Percentiles rank a stretch among this genome's conserved stretches.
Evolutionary conservation across 2,888 invertebrate species (phyloP).

Genomic region (Trichopria drosophilae): DNA sequence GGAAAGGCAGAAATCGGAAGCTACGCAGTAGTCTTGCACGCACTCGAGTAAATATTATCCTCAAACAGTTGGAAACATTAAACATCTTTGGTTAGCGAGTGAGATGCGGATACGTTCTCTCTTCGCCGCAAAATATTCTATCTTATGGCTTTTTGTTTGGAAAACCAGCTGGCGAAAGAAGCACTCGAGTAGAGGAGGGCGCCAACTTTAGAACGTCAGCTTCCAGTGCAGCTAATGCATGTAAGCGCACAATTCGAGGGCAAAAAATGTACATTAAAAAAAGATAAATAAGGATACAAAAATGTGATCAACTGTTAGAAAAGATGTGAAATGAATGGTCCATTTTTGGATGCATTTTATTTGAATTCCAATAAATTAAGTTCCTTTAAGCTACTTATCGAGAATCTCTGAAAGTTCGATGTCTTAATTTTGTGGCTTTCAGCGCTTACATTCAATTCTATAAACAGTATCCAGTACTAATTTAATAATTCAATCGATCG

Average conservation of each 20-base stretch:
- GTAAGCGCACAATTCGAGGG: neutral
- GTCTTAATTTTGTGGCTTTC: too few relatives aligned
- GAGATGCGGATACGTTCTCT: neutral
- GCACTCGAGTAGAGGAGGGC: slow-evolving; percentile 1
- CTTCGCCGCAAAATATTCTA: too few relatives aligned
- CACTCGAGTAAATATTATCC: slow-evolving; percentile 49
- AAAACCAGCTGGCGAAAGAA: slow-evolving; percentile 1
- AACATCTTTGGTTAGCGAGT: slow-evolving; percentile 46
- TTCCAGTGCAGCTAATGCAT: slow-evolving; percentile 1
- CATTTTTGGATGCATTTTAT: too few relatives aligned
- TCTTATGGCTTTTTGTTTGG: slow-evolving; percentile 19
- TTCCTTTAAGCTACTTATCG: too few relatives aligned
- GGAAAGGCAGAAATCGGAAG: slow-evolving; percentile 39
- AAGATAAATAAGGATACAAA: neutral
- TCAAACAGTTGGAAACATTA: slow-evolving; percentile 51
- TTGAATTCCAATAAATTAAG: too few relatives aligned
- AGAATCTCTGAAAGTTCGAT: too few relatives aligned
- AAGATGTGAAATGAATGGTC: too few relatives aligned
- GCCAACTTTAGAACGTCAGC: slow-evolving; percentile 14
- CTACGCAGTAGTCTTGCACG: slow-evolving; percentile 36
- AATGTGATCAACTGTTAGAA: too few relatives aligned
- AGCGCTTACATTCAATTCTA: too few relatives aligned
- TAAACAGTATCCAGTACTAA: too few relatives aligned
- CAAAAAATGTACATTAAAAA: slow-evolving; percentile 2
- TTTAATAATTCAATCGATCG: too few relatives aligned